These are phyloP conservation scores for Lates calcarifer DNA, from an alignment of 2,113 vertebrate genomes.

Conservation along the genomic window DNA sequence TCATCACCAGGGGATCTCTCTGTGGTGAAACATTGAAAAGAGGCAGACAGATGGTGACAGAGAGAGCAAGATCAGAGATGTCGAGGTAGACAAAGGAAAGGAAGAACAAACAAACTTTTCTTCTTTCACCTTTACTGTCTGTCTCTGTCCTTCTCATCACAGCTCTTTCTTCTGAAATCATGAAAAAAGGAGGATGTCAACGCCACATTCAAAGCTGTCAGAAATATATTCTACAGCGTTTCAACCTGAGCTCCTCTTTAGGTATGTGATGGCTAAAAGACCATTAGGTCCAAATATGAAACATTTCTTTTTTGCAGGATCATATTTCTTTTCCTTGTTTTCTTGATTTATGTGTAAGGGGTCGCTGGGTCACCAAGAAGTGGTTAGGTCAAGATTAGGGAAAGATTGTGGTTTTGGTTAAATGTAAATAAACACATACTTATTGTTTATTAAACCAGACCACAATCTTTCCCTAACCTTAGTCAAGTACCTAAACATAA, in stretches of 20 bases:
- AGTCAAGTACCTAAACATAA: no score
- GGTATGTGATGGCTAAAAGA: not conserved
- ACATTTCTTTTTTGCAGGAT: not conserved
- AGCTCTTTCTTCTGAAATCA: conserved; percentile 22
- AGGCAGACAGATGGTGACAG: conserved; percentile 1
- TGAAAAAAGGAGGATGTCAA: not conserved
- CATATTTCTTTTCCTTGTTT: not conserved
- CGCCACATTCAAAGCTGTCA: conserved; percentile 21
- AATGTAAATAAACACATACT: no score
- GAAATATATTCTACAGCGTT: conserved; percentile 8
- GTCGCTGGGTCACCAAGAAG: no score
- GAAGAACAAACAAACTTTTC: conserved; percentile 31
- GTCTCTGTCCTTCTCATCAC: conserved; percentile 33
- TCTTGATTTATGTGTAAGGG: not conserved
- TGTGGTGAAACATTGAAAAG: not conserved
- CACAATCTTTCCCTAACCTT: no score
- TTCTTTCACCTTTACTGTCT: conserved; percentile 49
- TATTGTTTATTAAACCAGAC: no score
- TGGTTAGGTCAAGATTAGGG: no score
- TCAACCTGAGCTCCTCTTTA: not conserved
- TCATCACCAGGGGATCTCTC: conserved; percentile 27
- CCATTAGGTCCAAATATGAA: not conserved
- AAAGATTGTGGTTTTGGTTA: no score
- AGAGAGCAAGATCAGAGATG: conserved; percentile 32
- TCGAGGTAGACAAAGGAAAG: conserved; percentile 27